These are phyloP conservation scores for Harlomillsia oculata DNA, from an alignment of 1,140 invertebrate species.

Conservation along the genomic window DNA sequence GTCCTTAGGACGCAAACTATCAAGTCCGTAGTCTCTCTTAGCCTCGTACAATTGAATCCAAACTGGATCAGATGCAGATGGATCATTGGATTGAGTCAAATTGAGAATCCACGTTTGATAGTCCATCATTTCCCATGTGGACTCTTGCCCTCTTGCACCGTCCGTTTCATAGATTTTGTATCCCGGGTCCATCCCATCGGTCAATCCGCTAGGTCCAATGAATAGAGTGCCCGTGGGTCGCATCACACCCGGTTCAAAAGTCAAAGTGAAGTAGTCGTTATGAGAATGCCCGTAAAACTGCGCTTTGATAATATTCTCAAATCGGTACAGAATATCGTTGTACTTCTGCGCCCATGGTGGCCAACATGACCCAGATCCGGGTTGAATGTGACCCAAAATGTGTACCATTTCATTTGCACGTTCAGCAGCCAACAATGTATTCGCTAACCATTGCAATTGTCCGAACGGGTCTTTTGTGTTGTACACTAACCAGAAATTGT, in stretches of 20 bases:
- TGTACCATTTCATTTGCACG: constrained; percentile 49
- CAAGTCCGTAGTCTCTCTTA: constrained; percentile 50
- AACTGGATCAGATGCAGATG: constrained; percentile 39
- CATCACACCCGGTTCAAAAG: constrained; percentile 17
- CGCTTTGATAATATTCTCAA: constrained; percentile 27
- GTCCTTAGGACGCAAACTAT: constrained; percentile 39
- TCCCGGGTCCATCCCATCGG: constrained; percentile 12
- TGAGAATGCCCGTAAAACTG: constrained; percentile 28
- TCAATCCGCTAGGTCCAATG: constrained; percentile 1
- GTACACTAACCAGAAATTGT: constrained; percentile 51
- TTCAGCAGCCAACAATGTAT: constrained; percentile 49
- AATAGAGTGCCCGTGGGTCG: constrained; percentile 4
- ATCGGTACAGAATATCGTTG: constrained; percentile 39
- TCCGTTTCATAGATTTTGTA: constrained; percentile 27
- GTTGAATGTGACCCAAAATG: constrained; percentile 57
- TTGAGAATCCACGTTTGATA: constrained; percentile 66
- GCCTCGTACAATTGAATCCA: constrained; percentile 63
- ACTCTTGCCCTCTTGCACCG: constrained; percentile 16
- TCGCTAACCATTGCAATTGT: constrained; percentile 52
- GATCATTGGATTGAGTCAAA: constrained; percentile 62
- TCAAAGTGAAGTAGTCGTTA: constrained; percentile 16
- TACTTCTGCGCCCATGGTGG: constrained; percentile 40
- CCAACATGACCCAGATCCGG: constrained; percentile 50
- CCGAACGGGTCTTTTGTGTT: constrained; percentile 52
- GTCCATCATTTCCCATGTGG: constrained; percentile 50